phyloP scores from a whole-genome alignment of 2,797 vertebrate species.

The Pipistrellus nathusii region DNA sequence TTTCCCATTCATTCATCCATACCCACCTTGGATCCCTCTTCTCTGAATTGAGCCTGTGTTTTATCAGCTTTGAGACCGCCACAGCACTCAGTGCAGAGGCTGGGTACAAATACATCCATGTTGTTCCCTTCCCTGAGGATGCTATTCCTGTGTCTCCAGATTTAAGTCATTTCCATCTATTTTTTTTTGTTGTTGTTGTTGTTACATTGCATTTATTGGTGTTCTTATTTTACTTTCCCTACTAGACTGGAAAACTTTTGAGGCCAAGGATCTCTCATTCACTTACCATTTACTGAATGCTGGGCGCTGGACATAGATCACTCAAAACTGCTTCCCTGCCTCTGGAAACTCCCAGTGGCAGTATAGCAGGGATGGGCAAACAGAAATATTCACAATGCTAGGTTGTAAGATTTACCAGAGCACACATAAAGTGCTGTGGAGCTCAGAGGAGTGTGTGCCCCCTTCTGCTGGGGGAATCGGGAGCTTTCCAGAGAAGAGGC shows the following conservation, averaged over 20 bases:
- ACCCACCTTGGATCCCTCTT: not conserved
- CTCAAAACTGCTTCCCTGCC: not conserved
- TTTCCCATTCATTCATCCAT: not conserved
- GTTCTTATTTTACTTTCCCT: not conserved
- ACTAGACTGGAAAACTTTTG: not conserved
- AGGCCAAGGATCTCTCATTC: not conserved
- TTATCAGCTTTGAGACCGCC: not conserved
- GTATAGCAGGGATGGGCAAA: not conserved
- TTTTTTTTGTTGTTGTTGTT: not conserved
- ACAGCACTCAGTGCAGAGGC: not conserved
- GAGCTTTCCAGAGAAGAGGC: not conserved
- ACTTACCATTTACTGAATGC: not conserved
- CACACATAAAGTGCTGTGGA: not conserved
- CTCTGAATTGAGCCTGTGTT: not conserved
- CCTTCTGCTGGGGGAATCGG: not conserved
- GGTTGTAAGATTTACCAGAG: conserved; percentile 7
- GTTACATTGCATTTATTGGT: not conserved
- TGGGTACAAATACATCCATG: not conserved
- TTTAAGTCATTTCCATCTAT: not conserved
- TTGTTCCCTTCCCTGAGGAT: not conserved
- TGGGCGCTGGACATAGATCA: not conserved
- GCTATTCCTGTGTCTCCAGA: not conserved
- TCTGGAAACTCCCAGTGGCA: not conserved
- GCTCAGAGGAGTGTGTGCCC: not conserved
- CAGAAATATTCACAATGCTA: not conserved